These are phyloP conservation scores for Numenius arquata DNA, from an alignment of 2,113 vertebrate species.

Conservation along the genomic window DNA sequence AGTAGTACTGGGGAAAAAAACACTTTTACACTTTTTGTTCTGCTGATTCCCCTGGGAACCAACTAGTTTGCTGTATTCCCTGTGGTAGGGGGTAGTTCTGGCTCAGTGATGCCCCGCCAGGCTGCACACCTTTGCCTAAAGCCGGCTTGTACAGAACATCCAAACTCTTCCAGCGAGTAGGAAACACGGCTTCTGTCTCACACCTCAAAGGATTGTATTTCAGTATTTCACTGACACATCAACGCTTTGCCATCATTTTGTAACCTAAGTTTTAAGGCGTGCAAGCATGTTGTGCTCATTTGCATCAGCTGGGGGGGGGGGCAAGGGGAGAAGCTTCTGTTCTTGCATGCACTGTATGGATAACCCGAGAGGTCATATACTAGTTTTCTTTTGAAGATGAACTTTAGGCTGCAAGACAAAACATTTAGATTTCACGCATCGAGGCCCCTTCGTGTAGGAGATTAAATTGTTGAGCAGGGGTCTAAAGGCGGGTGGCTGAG, in stretches of 20 bases:
- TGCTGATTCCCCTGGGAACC: accelerated
- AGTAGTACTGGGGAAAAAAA: no score
- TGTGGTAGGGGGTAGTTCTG: accelerated
- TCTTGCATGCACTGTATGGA: accelerated
- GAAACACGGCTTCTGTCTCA: accelerated
- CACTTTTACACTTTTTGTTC: neutral
- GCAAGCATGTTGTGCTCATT: neutral
- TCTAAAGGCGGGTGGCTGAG: neutral
- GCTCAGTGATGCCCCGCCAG: accelerated
- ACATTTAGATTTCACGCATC: accelerated
- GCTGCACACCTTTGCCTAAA: neutral
- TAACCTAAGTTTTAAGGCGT: neutral
- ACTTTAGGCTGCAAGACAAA: accelerated
- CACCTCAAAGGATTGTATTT: no score
- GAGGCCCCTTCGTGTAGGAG: accelerated
- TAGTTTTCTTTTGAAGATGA: neutral
- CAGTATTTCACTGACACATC: accelerated
- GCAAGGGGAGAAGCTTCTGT: neutral
- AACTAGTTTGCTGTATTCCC: accelerated
- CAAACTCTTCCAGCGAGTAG: neutral
- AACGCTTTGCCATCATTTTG: neutral
- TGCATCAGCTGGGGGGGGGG: neutral
- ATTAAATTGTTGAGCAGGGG: accelerated
- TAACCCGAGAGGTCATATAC: accelerated
- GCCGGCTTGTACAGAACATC: accelerated